These are phyloP conservation scores for Mareca penelope DNA, from an alignment of 2,797 vertebrate species.

Conservation along the genomic window DNA sequence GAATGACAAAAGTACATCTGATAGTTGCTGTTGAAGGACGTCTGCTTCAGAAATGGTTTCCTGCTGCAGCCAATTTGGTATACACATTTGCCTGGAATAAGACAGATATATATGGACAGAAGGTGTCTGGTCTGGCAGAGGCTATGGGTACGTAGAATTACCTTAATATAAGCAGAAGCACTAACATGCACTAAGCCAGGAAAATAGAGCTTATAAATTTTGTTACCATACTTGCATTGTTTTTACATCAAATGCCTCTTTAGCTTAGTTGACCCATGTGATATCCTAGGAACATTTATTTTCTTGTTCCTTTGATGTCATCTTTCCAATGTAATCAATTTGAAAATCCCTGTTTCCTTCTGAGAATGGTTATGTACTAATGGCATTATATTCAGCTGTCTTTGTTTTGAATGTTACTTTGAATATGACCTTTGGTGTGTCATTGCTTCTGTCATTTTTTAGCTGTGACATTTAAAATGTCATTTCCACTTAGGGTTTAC, in stretches of 20 bases:
- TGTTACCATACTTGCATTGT: background rate
- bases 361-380: conserved; percentile 35
- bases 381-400: conserved; percentile 54
- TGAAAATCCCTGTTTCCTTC: conserved; percentile 55
- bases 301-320: conserved; percentile 35
- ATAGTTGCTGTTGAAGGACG: conserved; percentile 90
- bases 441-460: conserved; percentile 70
- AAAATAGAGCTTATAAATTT: background rate
- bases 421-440: conserved; percentile 74
- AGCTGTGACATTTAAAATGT: conserved; percentile 76
- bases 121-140: conserved; percentile 92
- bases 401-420: conserved; percentile 68
- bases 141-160: conserved; percentile 85
- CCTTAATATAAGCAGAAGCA: conserved; percentile 21
- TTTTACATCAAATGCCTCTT: conserved; percentile 49
- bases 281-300: conserved; percentile 54
- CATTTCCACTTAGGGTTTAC: conserved; percentile 68
- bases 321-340: conserved; percentile 65
- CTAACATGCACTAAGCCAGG: background rate
- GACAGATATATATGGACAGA: conserved; percentile 95
- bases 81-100: conserved; percentile 96
- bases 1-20: conserved; percentile 93
- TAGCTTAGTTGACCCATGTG: conserved; percentile 19
- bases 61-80: conserved; percentile 88
- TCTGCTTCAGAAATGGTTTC: conserved; percentile 94